phyloP scores from a whole-genome alignment of 2,888 invertebrate genomes.

The Hypomecis atomaria region DNA sequence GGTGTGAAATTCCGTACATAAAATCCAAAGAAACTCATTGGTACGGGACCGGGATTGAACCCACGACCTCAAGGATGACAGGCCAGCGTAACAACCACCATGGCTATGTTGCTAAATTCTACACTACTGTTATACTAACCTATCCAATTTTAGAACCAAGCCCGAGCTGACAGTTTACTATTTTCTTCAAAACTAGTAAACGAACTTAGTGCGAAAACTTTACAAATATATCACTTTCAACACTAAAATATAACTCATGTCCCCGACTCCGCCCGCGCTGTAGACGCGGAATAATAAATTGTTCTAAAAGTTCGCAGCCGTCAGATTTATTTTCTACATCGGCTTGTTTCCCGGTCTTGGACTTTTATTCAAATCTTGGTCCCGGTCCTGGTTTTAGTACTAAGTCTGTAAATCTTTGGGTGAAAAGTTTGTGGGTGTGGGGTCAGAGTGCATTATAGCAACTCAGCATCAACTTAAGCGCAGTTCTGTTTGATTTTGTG shows the following conservation, averaged over 20 bases:
- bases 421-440: constrained; percentile 16
- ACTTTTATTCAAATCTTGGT: constrained; percentile 35
- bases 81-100: too few species aligned
- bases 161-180: not conserved
- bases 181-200: constrained; percentile 8
- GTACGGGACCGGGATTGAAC: too few species aligned
- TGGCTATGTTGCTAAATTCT: too few species aligned
- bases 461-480: not conserved
- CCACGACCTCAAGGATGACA: too few species aligned
- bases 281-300: constrained; percentile 63
- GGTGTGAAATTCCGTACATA: too few species aligned
- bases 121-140: too few species aligned
- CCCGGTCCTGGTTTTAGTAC: constrained; percentile 13
- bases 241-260: constrained; percentile 65
- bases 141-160: not conserved
- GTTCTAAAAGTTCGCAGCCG: constrained; percentile 57
- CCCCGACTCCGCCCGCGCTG: constrained; percentile 51
- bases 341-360: constrained; percentile 40
- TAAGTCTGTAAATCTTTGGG: constrained; percentile 28
- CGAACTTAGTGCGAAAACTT: constrained; percentile 39
- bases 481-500: too few species aligned
- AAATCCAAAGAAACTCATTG: too few species aligned
- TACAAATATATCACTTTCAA: constrained; percentile 61
- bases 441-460: not conserved
- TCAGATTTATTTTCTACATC: constrained; percentile 53